Percentiles rank a stretch among this genome's conserved stretches.
Conservation (phyloP, 2,797 vertebrate species). For the Platyrinchus mystaceus region DNA sequence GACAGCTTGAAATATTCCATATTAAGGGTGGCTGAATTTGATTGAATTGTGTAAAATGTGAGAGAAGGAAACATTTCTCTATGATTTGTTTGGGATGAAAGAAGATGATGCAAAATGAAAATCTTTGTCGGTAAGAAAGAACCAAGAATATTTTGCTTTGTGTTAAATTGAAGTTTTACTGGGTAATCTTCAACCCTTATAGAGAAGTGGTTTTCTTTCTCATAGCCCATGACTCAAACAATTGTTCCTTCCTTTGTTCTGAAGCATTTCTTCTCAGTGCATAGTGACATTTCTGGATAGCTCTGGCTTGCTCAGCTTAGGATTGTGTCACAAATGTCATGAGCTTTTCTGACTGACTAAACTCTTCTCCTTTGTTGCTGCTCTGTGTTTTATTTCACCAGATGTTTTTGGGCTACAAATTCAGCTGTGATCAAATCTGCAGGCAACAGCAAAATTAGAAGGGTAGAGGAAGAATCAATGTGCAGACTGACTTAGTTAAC, state of each 20-base stretch:
- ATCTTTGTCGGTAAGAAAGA: not conserved
- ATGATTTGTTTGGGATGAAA: not conserved
- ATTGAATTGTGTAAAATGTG: not conserved
- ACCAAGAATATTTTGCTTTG: not conserved
- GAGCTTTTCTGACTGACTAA: conserved; percentile 15
- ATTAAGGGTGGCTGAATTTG: not conserved
- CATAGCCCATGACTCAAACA: not conserved
- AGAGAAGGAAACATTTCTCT: not conserved
- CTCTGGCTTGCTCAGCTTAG: not conserved
- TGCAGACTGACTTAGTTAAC: not conserved
- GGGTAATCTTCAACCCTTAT: not conserved
- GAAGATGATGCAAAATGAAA: not conserved
- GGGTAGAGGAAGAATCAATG: not conserved
- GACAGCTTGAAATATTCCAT: not conserved
- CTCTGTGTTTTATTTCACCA: conserved; percentile 8
- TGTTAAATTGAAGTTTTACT: not conserved
- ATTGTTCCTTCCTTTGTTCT: conserved; percentile 40
- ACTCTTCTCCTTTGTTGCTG: not conserved
- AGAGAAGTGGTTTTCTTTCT: conserved; percentile 33
- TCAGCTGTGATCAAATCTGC: conserved; percentile 16
- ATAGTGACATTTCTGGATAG: conserved; percentile 1
- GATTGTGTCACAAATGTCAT: not conserved
- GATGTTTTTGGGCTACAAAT: not conserved
- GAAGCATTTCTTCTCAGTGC: not conserved
- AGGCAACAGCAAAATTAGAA: not conserved